phyloP scores from a whole-genome alignment of 2,113 vertebrate genomes.

The Oxygymnocypris stewartii region DNA sequence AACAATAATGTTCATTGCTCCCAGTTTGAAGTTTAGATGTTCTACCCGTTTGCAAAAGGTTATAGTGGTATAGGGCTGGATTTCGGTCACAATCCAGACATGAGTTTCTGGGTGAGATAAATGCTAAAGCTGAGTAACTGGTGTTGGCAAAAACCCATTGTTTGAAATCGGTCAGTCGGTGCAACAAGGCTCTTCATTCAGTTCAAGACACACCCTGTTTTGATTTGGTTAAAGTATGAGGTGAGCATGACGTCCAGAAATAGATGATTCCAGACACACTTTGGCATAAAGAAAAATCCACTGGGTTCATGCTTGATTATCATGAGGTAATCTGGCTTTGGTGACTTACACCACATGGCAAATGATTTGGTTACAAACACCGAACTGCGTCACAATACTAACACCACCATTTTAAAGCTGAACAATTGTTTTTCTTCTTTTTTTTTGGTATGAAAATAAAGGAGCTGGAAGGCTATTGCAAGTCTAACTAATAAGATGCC shows the following conservation, averaged over 20 bases:
- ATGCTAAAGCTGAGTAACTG: conserved; percentile 8
- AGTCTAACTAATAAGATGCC: conserved; percentile 47
- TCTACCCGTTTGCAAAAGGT: conserved; percentile 26
- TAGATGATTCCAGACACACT: conserved; percentile 33
- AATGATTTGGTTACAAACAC: conserved; percentile 69
- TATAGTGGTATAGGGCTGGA: background rate
- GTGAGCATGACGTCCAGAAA: conserved; percentile 33
- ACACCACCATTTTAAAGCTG: conserved; percentile 71
- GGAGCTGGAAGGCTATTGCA: conserved; percentile 50
- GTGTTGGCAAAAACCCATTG: background rate
- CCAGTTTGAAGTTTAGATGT: background rate
- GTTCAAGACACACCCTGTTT: conserved; percentile 24
- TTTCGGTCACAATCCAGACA: background rate
- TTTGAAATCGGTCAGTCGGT: conserved; percentile 34
- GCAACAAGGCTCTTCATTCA: conserved; percentile 18
- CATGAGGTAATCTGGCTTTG: conserved; percentile 75
- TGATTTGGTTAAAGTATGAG: conserved; percentile 52
- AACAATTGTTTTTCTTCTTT: conserved; percentile 45
- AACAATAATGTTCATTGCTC: background rate
- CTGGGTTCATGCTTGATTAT: conserved; percentile 59
- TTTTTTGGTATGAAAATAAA: conserved; percentile 70
- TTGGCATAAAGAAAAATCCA: conserved; percentile 52
- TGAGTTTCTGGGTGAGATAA: background rate
- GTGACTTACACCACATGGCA: conserved; percentile 64
- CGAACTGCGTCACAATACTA: conserved; percentile 67